Base-by-base conservation (phyloP, 2,888 invertebrate species). In the Anticlea derivata region DNA sequence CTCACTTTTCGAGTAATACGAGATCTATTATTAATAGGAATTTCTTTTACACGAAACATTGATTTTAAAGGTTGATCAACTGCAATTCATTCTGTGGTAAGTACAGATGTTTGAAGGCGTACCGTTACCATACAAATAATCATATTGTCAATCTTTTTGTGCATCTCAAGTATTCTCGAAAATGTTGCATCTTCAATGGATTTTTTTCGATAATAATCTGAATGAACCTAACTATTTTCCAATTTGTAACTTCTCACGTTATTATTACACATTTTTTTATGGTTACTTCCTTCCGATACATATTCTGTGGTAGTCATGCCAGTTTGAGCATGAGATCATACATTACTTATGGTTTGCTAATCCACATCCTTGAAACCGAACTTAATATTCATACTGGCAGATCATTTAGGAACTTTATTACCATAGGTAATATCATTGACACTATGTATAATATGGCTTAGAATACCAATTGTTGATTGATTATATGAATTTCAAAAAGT, bases 71-170 rank as follows among this genome's bases (percentile, higher is more conserved):
- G 12, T 17, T 3, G 2, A 17, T 17, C 6, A 26, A 33, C 26
- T 34, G 8, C 22, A 30, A 20, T n/a, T 24, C 7, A 12, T 10
- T 75, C 66, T 59, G 66, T 49, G 47, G 44, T 49, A 53, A 53
- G 60, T 78, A 81, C 86, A 87, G 81, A 85, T 88, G 86, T 86
- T 86, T 85, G 69, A 65, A 76, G 88, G 86, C 83, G 86, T 83
- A 78, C 83, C 80, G 83, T 86, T 85, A 83, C 67, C 72, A 69
- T 73, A 83, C 79, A 82, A 81, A 79, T 78, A 80, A 72, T 67
- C 68, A 61, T 23, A 55, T 60, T 58, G 58, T 58, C 33, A 64
- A 41, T 43, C 20, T 47, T 27, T 37, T 41, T 43, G 34, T 41
- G 37, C 22, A 63, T 69, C 61, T 73, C 58, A 63, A 75, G 61